Evolutionary conservation across 2,888 invertebrate genomes (phyloP), one percentile per base, ranked within the genome.

Genomic region (Hylaea fasciaria): DNA sequence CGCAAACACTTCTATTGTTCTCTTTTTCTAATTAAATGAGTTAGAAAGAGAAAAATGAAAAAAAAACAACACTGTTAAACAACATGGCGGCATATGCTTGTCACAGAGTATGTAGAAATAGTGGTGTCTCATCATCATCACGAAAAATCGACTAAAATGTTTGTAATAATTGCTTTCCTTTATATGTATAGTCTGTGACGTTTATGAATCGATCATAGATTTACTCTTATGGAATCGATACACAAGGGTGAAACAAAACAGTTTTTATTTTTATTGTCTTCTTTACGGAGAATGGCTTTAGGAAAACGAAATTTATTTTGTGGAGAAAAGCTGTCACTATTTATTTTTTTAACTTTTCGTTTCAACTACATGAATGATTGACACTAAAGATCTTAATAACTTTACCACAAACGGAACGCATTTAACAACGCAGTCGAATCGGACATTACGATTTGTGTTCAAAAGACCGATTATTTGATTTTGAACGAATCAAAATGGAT

Each of bases 401-500:
- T 35, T 11, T 35, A 35, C 10, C 35, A 35, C 2, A 11, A 35
- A 8, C 35, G 9, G 9, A 35, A 35, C 35, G 35, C 35, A 35
- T 66, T 72, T 47, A 16, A 12, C 47, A 49, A 49, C 47, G 47
- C 47, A 49, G 22, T 22, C 22, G 22, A n/a, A 12, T 62, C 54
- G 63, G 71, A 74, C 76, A 78, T 82, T 66, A 70, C 80, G 79
- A 82, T 80, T 82, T 86, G 80, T 85, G 77, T 74, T 80, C 82
- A 84, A 89, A 89, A 87, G 90, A 90, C 85, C 88, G 88, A 91
- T 86, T 83, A 77, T 88, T 91, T 85, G 87, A 89, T 89, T 89
- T 89, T 91, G 90, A 92, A 92, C 92, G 92, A 92, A 92, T 92
- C 92, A 92, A 92, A 92, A 92, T 92, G 92, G 92, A 91, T 91